phyloP scores from a whole-genome alignment of 2,797 vertebrate genomes.

The Coreius guichenoti region DNA sequence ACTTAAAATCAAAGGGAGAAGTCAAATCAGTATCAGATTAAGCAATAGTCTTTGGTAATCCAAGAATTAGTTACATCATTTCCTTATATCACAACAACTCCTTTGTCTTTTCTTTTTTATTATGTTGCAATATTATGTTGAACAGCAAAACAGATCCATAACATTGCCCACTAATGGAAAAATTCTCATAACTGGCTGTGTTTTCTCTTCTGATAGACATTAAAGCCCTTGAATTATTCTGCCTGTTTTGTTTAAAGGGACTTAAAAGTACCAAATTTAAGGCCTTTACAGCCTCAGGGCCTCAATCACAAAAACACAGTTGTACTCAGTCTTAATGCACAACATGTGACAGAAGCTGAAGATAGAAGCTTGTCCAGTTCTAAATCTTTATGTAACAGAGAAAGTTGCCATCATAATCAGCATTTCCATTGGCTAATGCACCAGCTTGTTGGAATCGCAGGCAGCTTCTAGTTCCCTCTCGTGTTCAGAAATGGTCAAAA shows the following conservation, averaged over 20 bases:
- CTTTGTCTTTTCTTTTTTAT: neutral
- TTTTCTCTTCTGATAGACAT: slow-evolving; percentile 64
- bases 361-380: slow-evolving; percentile 14
- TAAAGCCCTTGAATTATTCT: slow-evolving; percentile 59
- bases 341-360: slow-evolving; percentile 17
- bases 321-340: slow-evolving; percentile 23
- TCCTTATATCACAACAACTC: neutral
- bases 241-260: slow-evolving; percentile 65
- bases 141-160: slow-evolving; percentile 12
- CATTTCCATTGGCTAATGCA: neutral
- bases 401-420: slow-evolving; percentile 6
- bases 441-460: neutral
- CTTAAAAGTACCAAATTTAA: slow-evolving; percentile 57
- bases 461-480: slow-evolving; percentile 59
- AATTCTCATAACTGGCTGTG: slow-evolving; percentile 3
- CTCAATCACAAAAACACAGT: slow-evolving; percentile 24
- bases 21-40: neutral
- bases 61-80: neutral
- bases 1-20: neutral
- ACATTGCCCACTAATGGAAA: neutral
- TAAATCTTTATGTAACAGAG: neutral
- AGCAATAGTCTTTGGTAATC: neutral
- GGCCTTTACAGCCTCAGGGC: slow-evolving; percentile 24
- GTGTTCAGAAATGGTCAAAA: slow-evolving; percentile 56
- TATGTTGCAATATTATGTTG: neutral